Base-by-base conservation (phyloP, 1,140 invertebrate genomes). In the Portunus trituberculatus region DNA sequence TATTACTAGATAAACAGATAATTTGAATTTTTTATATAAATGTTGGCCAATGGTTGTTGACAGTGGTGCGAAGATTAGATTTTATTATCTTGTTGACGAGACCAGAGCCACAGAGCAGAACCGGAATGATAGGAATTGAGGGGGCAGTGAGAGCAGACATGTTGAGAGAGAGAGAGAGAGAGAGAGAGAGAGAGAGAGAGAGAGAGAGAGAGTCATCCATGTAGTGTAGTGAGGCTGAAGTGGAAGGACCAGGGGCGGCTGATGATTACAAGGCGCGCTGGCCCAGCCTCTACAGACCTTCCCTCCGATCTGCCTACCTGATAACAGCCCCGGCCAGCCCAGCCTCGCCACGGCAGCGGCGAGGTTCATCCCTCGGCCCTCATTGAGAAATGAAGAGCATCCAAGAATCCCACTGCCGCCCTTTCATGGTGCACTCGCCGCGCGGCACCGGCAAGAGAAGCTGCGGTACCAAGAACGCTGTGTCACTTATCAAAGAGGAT, bases 121-220 rank as follows among this genome's bases (percentile, higher is more conserved):
- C 7, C 12, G 45, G 46, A 52, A 28, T 45, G 39, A 52, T 12
- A 3, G 89, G 29, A n/a, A 48, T 10, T 45, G 89, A 91, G 4
- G 25, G 89, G 48, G 29, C 89, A 91, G 39, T 4, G 29, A 25
- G 52, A 76, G 39, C n/a, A 59, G 28, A 59, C 25, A 67, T 12
- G 46, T 31, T 20, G 8, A 92, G 91, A 92, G 59, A 82, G 91
- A 83, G 91, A 93, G 67, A 82, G 92, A 93, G 82, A 84, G 82
- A 86, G 84, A 87, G 84, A 87, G 84, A 87, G 84, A 87, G 84
- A 87, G 84, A 87, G 84, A 87, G 84, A 87, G 84, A 87, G 84
- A 87, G 84, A 87, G 84, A 87, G 84, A 87, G 84, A 87, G 84
- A 87, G 28, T 32, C 16, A 84, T 39, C 28, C 4, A 4, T 31